Evolutionary conservation across 2,888 invertebrate species (phyloP), one percentile per base, ranked within the genome.

Genomic region (Drosophila atroscutellata): DNA sequence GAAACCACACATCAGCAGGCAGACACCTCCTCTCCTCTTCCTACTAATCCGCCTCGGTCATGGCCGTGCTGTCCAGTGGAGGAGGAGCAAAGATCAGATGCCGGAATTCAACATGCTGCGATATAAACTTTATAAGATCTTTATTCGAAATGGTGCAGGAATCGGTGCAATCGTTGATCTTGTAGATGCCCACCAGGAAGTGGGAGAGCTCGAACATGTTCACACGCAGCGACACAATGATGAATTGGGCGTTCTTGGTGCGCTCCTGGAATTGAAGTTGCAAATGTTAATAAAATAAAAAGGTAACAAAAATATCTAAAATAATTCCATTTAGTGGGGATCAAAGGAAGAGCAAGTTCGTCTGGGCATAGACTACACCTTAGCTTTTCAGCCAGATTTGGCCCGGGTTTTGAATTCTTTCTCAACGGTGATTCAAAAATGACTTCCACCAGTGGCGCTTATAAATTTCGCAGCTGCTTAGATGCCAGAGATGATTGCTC

Each of bases 201-300:
- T 99, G 97, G 1, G 97, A 97, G 20, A 98, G 94, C 91, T 99
- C 99, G 92, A 99, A 99, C 99, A 99, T 99, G 92, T 99, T 98
- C 76, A 98, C 97, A 0, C 99, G 95, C 42, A 99, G 94, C 0
- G 99, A 99, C 75, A 99, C 99, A 78, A 99, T 98, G 75, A 99
- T 98, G 91, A 99, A 99, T 92, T 99, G 99, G 0, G 99, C 99
- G 93, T 99, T 99, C 92, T 97, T 97, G 0, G 99, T 99, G 37
- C 98, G 95, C 89, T 99, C 98, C 97, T 97, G 64, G 64, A 54
- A 75, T 36, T 0, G 0, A n/a, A 37, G 54, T 3, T 6, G 6
- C n/a, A 30, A 26, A n/a, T 6, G 7, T 34, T 57, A 18, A 32
- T 32, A 8, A 24, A 24, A 24, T 8, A 45, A 45, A 20, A 45